Evolutionary conservation across 1,140 invertebrate species (phyloP).

Genomic region (Drosophila takahashii): DNA sequence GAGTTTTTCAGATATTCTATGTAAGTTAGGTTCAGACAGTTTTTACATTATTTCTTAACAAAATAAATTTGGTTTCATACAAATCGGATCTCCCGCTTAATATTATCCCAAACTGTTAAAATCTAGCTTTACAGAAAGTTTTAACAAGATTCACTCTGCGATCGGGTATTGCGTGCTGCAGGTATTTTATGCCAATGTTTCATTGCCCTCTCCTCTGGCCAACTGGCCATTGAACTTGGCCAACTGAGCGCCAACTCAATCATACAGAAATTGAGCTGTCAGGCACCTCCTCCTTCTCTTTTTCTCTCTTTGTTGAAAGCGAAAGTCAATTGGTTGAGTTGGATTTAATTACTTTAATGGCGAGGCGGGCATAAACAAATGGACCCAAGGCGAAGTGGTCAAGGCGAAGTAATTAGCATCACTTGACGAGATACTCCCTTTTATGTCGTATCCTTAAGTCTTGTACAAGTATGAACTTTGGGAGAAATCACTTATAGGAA

Average conservation of each 20-base stretch:
- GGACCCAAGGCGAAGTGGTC: conserved; percentile 6
- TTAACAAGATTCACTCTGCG: conserved; percentile 3
- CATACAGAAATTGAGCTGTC: conserved; percentile 52
- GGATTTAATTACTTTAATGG: conserved; percentile 75
- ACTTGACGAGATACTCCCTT: not conserved
- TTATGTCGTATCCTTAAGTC: no score
- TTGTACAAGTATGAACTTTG: no score
- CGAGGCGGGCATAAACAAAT: conserved; percentile 31
- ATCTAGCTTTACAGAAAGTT: not conserved
- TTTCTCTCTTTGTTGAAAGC: conserved; percentile 28
- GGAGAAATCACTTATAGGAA: no score
- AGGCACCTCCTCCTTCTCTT: conserved; percentile 12
- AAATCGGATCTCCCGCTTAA: no score
- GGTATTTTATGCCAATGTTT: conserved; percentile 59
- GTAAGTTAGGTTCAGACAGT: no score
- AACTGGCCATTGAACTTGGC: conserved; percentile 64
- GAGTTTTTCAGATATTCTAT: no score
- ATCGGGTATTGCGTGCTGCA: conserved; percentile 56
- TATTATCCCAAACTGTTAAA: not conserved
- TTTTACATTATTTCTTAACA: no score
- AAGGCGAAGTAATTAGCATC: conserved; percentile 14
- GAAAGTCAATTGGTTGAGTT: conserved; percentile 59
- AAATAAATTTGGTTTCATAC: no score
- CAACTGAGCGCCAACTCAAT: conserved; percentile 46
- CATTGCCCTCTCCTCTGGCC: conserved; percentile 16